Percentiles rank a stretch among this genome's conserved stretches.
These are phyloP conservation scores for Euclidia mi DNA, from an alignment of 2,888 invertebrate species.

Conservation along the genomic window DNA sequence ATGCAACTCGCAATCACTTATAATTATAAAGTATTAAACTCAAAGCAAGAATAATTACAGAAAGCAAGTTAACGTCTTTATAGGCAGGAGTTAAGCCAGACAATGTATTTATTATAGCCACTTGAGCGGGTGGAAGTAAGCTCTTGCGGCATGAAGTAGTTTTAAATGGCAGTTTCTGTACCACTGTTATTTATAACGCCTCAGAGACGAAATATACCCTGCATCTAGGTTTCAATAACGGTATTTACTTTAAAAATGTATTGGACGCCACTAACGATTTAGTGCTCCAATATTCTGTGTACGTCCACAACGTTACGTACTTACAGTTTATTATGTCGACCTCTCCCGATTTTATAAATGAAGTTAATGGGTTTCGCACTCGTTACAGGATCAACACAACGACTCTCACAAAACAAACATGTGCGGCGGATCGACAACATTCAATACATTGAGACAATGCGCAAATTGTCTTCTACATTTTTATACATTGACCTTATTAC, in stretches of 20 bases:
- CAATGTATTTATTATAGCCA: slow-evolving; percentile 71
- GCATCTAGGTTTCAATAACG: slow-evolving; percentile 42
- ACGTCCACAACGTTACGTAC: background rate
- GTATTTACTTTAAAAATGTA: slow-evolving; percentile 28
- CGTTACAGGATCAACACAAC: slow-evolving; percentile 6
- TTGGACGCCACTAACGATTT: slow-evolving; percentile 18
- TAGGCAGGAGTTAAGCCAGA: slow-evolving; percentile 60
- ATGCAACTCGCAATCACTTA: slow-evolving; percentile 5
- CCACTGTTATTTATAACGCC: slow-evolving; percentile 61
- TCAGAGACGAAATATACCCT: slow-evolving; percentile 56
- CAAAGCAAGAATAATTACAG: slow-evolving; percentile 20
- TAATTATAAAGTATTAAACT: slow-evolving; percentile 14
- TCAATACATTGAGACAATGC: slow-evolving; percentile 18
- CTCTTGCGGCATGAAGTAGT: slow-evolving; percentile 66
- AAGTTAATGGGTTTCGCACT: background rate
- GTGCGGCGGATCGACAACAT: slow-evolving; percentile 5
- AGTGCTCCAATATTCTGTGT: slow-evolving; percentile 3
- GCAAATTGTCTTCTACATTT: slow-evolving; percentile 28
- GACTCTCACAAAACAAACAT: slow-evolving; percentile 5
- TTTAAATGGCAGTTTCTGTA: slow-evolving; percentile 64
- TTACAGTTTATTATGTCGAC: background rate
- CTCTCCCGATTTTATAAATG: slow-evolving; percentile 3
- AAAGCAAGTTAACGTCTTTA: slow-evolving; percentile 49
- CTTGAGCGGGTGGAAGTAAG: slow-evolving; percentile 68
- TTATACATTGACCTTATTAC: slow-evolving; percentile 5